Evolutionary conservation across 2,888 invertebrate genomes (phyloP).

Genomic region (Philaethria dido): DNA sequence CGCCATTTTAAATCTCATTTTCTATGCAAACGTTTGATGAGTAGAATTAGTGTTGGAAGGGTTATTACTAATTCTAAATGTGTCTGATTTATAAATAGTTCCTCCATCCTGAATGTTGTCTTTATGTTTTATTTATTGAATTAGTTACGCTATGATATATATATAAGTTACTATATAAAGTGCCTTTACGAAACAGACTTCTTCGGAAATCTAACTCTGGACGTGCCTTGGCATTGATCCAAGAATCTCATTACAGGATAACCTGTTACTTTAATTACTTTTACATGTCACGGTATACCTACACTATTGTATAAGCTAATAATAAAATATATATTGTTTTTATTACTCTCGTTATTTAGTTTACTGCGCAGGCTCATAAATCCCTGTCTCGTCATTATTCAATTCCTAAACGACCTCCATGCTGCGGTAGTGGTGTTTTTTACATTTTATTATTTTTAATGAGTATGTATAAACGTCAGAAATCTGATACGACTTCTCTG

Average conservation of each 20-base stretch:
- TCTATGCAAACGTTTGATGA: too few relatives aligned
- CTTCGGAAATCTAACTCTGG: slow-evolving; percentile 26
- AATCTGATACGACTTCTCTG: slow-evolving; percentile 41
- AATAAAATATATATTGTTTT: slow-evolving; percentile 7
- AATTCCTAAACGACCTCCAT: slow-evolving; percentile 43
- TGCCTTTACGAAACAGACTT: slow-evolving; percentile 15
- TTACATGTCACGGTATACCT: slow-evolving; percentile 15
- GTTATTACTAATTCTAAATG: too few relatives aligned
- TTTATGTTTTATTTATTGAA: too few relatives aligned
- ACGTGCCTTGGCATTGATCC: slow-evolving; percentile 46
- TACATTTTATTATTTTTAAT: slow-evolving; percentile 52
- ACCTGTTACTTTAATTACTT: slow-evolving; percentile 39
- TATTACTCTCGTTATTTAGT: slow-evolving; percentile 10
- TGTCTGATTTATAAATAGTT: too few relatives aligned
- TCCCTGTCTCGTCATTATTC: slow-evolving; percentile 26
- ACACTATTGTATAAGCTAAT: neutral
- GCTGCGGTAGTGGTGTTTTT: slow-evolving; percentile 45
- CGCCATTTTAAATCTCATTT: too few relatives aligned
- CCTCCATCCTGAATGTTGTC: too few relatives aligned
- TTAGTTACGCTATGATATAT: neutral
- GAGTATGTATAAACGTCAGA: slow-evolving; percentile 44
- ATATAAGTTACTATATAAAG: slow-evolving; percentile 13
- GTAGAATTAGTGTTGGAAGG: too few relatives aligned
- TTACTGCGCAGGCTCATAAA: slow-evolving; percentile 24
- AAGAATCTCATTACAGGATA: slow-evolving; percentile 46